Percentiles rank a stretch among this genome's conserved stretches.
Evolutionary conservation across 1,140 invertebrate species (phyloP).

Genomic region (Telenomus remus): DNA sequence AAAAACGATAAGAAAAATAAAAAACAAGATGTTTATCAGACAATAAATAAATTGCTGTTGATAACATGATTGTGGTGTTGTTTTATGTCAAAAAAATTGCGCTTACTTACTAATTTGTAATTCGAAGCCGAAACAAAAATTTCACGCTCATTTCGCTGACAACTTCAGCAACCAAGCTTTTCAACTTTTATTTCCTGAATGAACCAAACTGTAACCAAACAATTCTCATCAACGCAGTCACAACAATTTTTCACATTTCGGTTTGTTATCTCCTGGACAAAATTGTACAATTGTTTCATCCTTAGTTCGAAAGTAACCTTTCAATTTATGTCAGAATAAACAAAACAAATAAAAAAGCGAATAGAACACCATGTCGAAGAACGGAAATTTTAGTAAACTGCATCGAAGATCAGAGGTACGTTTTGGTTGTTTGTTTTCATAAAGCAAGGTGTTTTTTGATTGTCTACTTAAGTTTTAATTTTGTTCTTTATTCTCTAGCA

Average conservation of each 20-base stretch:
- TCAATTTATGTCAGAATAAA: no score
- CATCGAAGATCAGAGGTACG: constrained; percentile 2
- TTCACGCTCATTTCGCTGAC: not conserved
- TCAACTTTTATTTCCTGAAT: not conserved
- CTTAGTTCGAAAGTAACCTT: no score
- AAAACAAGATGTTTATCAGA: constrained; percentile 30
- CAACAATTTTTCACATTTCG: not conserved
- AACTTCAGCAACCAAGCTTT: not conserved
- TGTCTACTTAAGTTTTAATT: no score
- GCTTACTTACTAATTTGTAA: not conserved
- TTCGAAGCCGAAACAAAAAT: constrained; percentile 1
- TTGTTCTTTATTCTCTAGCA: no score
- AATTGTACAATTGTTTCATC: not conserved
- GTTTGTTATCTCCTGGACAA: not conserved
- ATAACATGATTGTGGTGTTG: not conserved
- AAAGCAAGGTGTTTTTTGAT: no score
- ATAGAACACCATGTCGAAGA: no score
- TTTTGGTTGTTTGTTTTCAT: no score
- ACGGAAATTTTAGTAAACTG: constrained; percentile 6
- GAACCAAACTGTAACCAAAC: not conserved
- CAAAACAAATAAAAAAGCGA: no score
- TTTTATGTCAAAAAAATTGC: no score
- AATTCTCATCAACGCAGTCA: not conserved
- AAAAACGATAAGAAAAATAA: constrained; percentile 22
- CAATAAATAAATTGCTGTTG: constrained; percentile 57